These are phyloP conservation scores for Strigamia maritima DNA, from an alignment of 2,888 invertebrate genomes.

Conservation along the genomic window DNA sequence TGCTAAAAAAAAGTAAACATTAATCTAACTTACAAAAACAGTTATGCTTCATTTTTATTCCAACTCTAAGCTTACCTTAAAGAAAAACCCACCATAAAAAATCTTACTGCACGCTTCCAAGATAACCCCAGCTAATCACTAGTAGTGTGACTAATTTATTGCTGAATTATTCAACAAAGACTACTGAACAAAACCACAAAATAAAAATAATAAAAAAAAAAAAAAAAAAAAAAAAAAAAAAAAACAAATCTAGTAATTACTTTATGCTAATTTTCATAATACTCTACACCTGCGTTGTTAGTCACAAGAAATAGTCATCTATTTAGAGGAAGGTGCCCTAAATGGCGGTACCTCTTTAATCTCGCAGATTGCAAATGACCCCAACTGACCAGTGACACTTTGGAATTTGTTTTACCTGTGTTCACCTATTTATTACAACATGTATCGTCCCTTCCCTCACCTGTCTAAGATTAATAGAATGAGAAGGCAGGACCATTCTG, in stretches of 20 bases:
- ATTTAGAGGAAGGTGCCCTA: neutral
- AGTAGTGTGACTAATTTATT: conserved; percentile 5
- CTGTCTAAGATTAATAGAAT: conserved; percentile 11
- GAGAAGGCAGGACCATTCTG: neutral
- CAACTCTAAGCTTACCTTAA: no score
- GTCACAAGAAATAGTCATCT: neutral
- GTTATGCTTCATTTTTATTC: no score
- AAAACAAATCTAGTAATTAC: neutral
- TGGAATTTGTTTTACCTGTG: conserved; percentile 14
- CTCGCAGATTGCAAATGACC: conserved; percentile 9
- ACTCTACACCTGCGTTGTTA: neutral
- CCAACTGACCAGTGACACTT: conserved; percentile 23
- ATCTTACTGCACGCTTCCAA: no score
- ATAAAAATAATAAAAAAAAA: neutral
- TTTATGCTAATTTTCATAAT: neutral
- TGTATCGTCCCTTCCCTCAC: neutral
- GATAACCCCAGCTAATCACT: neutral
- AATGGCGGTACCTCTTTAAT: neutral
- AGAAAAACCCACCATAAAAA: no score
- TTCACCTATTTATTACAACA: conserved; percentile 18
- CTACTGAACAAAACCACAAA: conserved; percentile 13
- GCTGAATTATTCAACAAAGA: conserved; percentile 5
- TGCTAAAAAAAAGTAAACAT: no score
- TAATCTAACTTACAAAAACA: no score
- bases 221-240: neutral